Percentiles rank a stretch among this genome's conserved stretches.
phyloP scores from a whole-genome alignment of 2,113 vertebrate genomes.

The Gobiocypris rarus region DNA sequence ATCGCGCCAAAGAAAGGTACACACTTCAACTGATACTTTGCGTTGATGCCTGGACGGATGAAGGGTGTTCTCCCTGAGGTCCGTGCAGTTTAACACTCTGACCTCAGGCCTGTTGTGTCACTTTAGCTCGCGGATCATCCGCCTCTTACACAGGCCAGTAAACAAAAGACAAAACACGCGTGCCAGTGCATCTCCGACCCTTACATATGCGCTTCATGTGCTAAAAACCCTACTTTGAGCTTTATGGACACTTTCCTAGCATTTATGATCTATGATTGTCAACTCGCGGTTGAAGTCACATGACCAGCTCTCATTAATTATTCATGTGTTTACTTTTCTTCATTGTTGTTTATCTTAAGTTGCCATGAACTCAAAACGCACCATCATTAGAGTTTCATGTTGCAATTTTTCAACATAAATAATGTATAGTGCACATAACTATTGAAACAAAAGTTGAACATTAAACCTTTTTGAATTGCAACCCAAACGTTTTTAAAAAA shows the following conservation, averaged over 20 bases:
- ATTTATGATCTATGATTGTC: not conserved
- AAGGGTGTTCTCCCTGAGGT: not conserved
- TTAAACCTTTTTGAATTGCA: no score
- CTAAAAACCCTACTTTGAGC: no score
- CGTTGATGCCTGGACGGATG: no score
- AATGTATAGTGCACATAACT: no score
- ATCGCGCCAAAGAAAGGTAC: conserved; percentile 56
- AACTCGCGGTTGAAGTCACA: not conserved
- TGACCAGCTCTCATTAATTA: not conserved
- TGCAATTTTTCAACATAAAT: no score
- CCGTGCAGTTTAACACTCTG: not conserved
- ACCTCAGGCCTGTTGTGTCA: not conserved
- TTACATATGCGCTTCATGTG: not conserved
- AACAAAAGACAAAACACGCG: not conserved
- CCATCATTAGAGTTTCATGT: not conserved
- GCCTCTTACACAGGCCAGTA: conserved; percentile 6
- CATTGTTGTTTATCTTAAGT: not conserved
- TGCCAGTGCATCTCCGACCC: not conserved
- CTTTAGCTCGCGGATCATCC: conserved; percentile 8
- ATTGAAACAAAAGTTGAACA: no score
- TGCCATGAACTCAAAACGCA: not conserved
- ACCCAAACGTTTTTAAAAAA: no score
- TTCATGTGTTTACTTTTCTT: not conserved
- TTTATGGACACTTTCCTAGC: no score
- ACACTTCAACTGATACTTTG: not conserved